Conservation (phyloP, 2,797 vertebrate genomes). For the Myiotriccus ornatus region DNA sequence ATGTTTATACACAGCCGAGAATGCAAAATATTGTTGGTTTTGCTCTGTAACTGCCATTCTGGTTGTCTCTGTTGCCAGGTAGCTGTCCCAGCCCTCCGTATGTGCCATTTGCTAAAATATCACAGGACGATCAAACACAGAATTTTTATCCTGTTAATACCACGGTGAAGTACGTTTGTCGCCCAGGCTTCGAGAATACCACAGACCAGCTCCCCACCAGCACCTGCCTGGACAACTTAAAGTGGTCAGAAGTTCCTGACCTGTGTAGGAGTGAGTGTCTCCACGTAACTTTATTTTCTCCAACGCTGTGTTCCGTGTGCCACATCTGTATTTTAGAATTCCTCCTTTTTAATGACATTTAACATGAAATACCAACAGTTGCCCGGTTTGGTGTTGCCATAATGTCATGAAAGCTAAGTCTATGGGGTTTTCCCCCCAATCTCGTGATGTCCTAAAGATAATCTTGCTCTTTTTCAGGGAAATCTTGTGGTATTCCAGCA, state of each 20-base stretch:
- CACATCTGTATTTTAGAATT: fast-evolving
- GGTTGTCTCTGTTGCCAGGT: background rate
- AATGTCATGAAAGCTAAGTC: fast-evolving
- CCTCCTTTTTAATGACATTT: background rate
- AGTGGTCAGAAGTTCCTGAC: background rate
- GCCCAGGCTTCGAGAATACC: background rate
- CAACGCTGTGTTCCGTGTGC: fast-evolving
- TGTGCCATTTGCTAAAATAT: background rate
- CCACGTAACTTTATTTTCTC: fast-evolving
- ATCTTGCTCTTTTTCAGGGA: background rate
- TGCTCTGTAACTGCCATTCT: fast-evolving
- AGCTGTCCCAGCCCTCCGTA: background rate
- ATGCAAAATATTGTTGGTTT: background rate
- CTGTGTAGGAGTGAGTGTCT: conserved; percentile 25
- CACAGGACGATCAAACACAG: background rate
- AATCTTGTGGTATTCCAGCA: conserved; percentile 38
- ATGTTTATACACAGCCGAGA: fast-evolving
- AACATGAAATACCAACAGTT: background rate
- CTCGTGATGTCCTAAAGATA: background rate
- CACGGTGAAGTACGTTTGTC: background rate
- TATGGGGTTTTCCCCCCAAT: background rate
- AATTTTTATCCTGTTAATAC: background rate
- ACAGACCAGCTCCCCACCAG: background rate
- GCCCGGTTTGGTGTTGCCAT: background rate
- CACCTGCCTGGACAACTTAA: background rate